These are phyloP conservation scores for Actinostola sp. DNA, from an alignment of 92 coral and sea anemone species.

Conservation along the genomic window DNA sequence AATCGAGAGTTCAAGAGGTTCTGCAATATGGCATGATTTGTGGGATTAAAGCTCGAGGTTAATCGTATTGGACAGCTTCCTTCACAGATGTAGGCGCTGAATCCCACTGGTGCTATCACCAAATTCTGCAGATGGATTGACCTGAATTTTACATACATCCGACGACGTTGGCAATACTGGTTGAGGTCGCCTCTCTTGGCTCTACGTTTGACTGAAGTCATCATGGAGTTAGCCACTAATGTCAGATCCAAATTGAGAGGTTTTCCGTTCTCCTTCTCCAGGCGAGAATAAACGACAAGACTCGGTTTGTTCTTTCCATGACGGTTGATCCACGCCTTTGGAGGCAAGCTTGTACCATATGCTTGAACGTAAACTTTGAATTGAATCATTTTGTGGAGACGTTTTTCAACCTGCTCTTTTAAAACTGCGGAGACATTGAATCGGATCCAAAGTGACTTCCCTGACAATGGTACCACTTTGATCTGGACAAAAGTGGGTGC, in stretches of 20 bases:
- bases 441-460: conserved; percentile 8
- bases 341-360: not conserved
- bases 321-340: conserved; percentile 7
- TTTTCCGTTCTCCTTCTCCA: not conserved
- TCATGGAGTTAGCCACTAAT: not conserved
- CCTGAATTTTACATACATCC: conserved; percentile 41
- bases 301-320: conserved; percentile 42
- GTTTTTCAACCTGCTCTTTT: not conserved
- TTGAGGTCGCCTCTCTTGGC: not conserved
- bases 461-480: conserved; percentile 5
- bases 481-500: not conserved
- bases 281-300: conserved; percentile 20
- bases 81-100: conserved; percentile 48
- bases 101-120: conserved; percentile 60
- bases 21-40: conserved; percentile 59
- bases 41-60: conserved; percentile 43
- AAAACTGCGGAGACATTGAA: conserved; percentile 12
- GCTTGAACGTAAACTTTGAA: conserved; percentile 2
- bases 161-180: conserved; percentile 19
- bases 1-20: conserved; percentile 43
- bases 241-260: not conserved
- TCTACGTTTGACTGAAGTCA: conserved; percentile 5
- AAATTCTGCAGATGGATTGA: conserved; percentile 39
- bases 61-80: conserved; percentile 48
- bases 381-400: not conserved